phyloP scores from a whole-genome alignment of 2,888 invertebrate genomes.

The Chrysopilus asiliformis region DNA sequence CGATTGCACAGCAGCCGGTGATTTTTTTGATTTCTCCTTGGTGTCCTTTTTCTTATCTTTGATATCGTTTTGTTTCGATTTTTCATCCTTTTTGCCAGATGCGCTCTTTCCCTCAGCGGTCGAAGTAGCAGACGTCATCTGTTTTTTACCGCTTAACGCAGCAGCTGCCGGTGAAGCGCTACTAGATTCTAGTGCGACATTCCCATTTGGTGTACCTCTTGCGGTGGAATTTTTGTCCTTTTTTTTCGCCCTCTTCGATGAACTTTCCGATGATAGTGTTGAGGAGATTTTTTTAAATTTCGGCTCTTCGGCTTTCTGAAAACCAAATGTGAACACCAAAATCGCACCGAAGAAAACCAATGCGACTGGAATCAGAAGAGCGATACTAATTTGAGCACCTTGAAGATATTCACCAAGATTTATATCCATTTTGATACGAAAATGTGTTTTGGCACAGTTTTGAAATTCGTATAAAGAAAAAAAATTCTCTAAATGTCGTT shows the following conservation, averaged over 20 bases:
- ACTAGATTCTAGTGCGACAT: neutral
- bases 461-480: too few species aligned
- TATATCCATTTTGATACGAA: conserved; percentile 4
- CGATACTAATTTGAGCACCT: conserved; percentile 1
- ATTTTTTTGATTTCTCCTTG: conserved; percentile 1
- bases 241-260: neutral
- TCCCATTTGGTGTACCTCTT: too few species aligned
- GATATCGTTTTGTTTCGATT: neutral
- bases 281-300: conserved; percentile 6
- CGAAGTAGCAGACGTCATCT: neutral
- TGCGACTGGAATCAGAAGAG: conserved; percentile 1
- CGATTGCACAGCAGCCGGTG: neutral
- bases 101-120: conserved; percentile 1
- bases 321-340: conserved; percentile 3
- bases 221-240: conserved; percentile 6
- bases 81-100: conserved; percentile 1
- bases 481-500: too few species aligned
- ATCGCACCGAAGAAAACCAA: conserved; percentile 2
- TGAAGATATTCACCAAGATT: neutral
- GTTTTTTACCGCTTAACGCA: neutral
- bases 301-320: conserved; percentile 5
- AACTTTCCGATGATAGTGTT: neutral
- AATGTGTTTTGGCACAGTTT: too few species aligned
- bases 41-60: neutral
- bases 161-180: neutral